Evolutionary conservation across 2,888 invertebrate genomes (phyloP).

Genomic region (Seira musarum): DNA sequence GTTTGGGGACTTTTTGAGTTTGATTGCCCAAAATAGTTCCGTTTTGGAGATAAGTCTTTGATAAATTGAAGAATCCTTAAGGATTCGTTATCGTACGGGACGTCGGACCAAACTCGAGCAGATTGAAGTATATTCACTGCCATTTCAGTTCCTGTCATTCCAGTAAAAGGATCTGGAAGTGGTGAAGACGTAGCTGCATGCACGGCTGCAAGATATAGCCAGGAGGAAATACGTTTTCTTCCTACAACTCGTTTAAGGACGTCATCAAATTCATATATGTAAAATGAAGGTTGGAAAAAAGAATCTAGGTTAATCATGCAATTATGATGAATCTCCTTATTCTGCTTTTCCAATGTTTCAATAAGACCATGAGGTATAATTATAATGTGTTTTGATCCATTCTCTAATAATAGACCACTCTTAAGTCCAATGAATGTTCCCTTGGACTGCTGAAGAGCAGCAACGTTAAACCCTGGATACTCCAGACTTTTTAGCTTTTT

Average conservation of each 20-base stretch:
- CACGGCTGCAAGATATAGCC: not conserved
- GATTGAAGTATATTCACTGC: constrained; percentile 52
- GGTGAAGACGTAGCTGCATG: constrained; percentile 42
- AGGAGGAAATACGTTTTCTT: not conserved
- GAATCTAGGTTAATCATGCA: not conserved
- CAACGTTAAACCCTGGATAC: constrained; percentile 12
- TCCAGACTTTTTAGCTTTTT: constrained; percentile 20
- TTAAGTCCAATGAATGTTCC: constrained; percentile 30
- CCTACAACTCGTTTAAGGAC: not conserved
- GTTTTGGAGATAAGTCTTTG: not conserved
- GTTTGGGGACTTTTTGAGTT: not conserved
- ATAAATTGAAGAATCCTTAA: not conserved
- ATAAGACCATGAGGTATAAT: constrained; percentile 34
- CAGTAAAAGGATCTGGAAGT: constrained; percentile 54
- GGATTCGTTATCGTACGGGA: constrained; percentile 47
- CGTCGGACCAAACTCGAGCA: constrained; percentile 38
- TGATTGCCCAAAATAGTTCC: constrained; percentile 23
- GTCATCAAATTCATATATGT: constrained; percentile 35
- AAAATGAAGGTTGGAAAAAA: constrained; percentile 30
- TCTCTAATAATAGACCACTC: constrained; percentile 23
- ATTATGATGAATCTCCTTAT: constrained; percentile 15
- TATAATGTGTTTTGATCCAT: constrained; percentile 8
- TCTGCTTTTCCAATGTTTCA: not conserved
- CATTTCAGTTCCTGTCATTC: constrained; percentile 45
- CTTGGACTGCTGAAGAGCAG: constrained; percentile 16